A percentile compares a stretch with the other conserved stretches of the same genome.
These are phyloP conservation scores for Hypercompe scribonia DNA, from an alignment of 2,888 invertebrate genomes.

Conservation along the genomic window DNA sequence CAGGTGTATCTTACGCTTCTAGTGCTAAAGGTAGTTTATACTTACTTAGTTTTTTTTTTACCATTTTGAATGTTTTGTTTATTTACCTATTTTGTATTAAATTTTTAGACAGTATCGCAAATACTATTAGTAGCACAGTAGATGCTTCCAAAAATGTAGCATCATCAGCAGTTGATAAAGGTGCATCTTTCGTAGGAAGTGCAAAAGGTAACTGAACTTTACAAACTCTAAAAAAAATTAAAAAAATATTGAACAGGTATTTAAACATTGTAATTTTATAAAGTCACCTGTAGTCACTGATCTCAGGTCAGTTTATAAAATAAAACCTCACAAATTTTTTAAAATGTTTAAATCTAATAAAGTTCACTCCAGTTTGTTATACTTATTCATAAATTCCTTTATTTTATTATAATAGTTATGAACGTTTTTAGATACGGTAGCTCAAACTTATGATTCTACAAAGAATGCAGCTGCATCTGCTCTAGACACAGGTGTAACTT, in stretches of 20 bases:
- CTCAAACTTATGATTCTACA: constrained; percentile 58
- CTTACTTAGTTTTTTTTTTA: neutral
- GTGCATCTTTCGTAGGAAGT: constrained; percentile 57
- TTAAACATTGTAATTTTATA: too few relatives aligned
- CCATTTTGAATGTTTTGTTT: neutral
- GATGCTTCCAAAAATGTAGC: constrained; percentile 70
- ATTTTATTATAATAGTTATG: neutral
- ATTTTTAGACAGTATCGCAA: constrained; percentile 28
- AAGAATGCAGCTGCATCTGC: constrained; percentile 42
- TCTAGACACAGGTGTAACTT: constrained; percentile 64
- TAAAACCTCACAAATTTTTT: too few relatives aligned
- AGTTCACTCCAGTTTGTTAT: neutral
- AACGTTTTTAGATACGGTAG: constrained; percentile 62
- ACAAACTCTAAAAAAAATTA: neutral
- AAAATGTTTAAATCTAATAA: neutral
- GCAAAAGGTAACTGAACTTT: constrained; percentile 61
- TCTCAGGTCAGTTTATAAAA: too few relatives aligned
- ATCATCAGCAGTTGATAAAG: constrained; percentile 64
- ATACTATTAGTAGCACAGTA: constrained; percentile 63
- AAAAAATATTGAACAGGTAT: neutral
- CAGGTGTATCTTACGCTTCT: constrained; percentile 60
- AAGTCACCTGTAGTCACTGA: too few relatives aligned
- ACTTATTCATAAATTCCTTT: neutral
- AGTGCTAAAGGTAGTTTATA: constrained; percentile 62
- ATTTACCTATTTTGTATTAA: constrained; percentile 13